Conservation (phyloP, 2,113 vertebrate genomes). For the Mormyrus iriodes region DNA sequence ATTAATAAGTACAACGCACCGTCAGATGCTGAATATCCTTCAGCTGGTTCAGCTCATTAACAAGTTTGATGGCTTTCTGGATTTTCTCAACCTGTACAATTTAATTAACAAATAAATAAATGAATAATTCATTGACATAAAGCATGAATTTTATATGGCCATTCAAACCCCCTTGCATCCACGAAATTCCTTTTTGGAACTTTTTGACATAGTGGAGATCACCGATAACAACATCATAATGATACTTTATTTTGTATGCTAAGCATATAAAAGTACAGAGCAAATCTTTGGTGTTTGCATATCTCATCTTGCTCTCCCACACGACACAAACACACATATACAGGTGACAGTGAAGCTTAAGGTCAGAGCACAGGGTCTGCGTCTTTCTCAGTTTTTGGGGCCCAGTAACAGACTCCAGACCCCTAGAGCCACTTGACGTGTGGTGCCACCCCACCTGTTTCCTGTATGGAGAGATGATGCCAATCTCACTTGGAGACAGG, state of each 20-base stretch:
- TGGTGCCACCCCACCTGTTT: conserved; percentile 72
- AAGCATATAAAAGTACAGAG: not conserved
- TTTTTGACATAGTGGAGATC: not conserved
- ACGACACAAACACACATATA: not conserved
- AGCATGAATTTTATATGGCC: not conserved
- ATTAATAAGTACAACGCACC: conserved; percentile 49
- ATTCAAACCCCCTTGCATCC: not conserved
- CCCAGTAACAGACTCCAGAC: not conserved
- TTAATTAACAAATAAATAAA: not conserved
- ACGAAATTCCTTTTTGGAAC: not conserved
- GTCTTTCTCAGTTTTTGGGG: not conserved
- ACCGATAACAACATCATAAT: not conserved
- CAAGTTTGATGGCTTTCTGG: conserved; percentile 61
- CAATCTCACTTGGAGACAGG: conserved; percentile 67
- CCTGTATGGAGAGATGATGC: conserved; percentile 86
- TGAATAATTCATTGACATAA: not conserved
- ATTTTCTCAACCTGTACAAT: conserved; percentile 84
- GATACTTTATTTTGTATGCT: not conserved
- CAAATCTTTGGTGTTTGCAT: not conserved
- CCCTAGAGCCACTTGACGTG: not conserved
- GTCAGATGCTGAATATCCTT: conserved; percentile 73
- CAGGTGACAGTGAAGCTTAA: not conserved
- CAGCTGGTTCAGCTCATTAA: conserved; percentile 49
- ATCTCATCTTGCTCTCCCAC: not conserved
- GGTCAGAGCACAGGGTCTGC: not conserved